Percentiles rank a stretch among this genome's conserved stretches.
Evolutionary conservation across 1,140 invertebrate genomes (phyloP).

Genomic region (Thaumetopoea pityocampa): DNA sequence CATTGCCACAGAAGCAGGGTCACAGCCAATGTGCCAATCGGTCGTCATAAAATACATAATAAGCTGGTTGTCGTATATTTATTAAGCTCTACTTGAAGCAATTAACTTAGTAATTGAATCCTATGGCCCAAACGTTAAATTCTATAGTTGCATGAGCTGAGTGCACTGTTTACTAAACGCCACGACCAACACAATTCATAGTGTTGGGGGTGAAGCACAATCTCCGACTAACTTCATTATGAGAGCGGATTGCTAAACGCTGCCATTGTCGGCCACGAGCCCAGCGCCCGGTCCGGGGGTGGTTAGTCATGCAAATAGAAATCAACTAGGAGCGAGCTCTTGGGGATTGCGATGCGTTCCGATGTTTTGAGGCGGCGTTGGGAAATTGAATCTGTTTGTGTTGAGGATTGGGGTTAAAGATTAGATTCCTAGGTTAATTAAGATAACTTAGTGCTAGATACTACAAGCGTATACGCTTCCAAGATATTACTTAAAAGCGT

Average conservation of each 20-base stretch:
- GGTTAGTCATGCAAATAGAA: constrained; percentile 45
- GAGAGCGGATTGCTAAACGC: constrained; percentile 56
- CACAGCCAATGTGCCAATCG: no score
- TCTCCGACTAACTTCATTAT: constrained; percentile 64
- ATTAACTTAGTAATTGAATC: no score
- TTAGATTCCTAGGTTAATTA: not conserved
- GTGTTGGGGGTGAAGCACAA: constrained; percentile 35
- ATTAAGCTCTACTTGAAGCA: no score
- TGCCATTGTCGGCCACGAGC: constrained; percentile 45
- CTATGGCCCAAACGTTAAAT: no score
- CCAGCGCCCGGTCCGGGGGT: constrained; percentile 18
- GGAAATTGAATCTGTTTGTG: constrained; percentile 10
- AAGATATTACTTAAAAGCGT: no score
- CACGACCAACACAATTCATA: constrained; percentile 33
- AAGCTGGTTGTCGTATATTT: no score
- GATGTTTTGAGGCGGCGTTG: constrained; percentile 13
- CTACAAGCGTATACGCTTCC: no score
- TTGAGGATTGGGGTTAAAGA: not conserved
- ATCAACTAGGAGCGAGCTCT: constrained; percentile 27
- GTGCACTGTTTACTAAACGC: constrained; percentile 16
- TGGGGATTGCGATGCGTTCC: constrained; percentile 20
- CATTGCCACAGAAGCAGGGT: no score
- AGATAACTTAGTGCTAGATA: not conserved
- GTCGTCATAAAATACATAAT: no score
- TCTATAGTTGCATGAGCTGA: no score